A percentile compares a stretch with the other conserved stretches of the same genome.
Conservation (phyloP, 2,888 invertebrate genomes). For the Orgyia antiqua region DNA sequence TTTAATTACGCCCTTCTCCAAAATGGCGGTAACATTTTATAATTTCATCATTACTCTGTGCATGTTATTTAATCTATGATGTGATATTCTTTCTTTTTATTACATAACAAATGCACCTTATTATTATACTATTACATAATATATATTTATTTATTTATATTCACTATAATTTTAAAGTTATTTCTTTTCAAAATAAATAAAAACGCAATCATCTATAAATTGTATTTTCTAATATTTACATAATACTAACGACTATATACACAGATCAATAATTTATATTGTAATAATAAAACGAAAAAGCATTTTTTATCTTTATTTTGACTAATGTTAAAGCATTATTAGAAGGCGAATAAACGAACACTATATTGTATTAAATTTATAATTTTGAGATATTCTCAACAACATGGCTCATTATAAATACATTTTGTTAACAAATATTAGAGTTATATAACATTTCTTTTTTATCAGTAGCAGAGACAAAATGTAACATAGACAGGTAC, state of each 20-base stretch:
- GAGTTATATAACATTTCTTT: no score
- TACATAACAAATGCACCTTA: constrained; percentile 48
- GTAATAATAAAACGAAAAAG: constrained; percentile 41
- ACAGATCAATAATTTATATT: constrained; percentile 64
- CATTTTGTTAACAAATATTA: no score
- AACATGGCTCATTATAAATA: constrained; percentile 4
- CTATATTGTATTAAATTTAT: constrained; percentile 40
- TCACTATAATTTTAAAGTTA: constrained; percentile 36
- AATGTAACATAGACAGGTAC: no score
- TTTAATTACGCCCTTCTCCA: constrained; percentile 18
- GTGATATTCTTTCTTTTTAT: no score
- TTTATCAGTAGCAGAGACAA: no score
- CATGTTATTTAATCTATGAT: constrained; percentile 43
- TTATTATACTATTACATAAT: constrained; percentile 11
- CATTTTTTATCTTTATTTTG: constrained; percentile 48
- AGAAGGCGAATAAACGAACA: constrained; percentile 72
- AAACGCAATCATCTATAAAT: constrained; percentile 35
- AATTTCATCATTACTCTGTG: constrained; percentile 42
- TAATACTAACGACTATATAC: constrained; percentile 67
- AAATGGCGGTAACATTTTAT: constrained; percentile 11
- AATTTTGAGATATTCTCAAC: constrained; percentile 30
- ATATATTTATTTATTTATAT: constrained; percentile 27
- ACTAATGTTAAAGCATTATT: constrained; percentile 73
- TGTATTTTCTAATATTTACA: constrained; percentile 64
- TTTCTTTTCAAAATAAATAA: constrained; percentile 39